A percentile compares a stretch with the other conserved stretches of the same genome.
Evolutionary conservation across 2,797 vertebrate species (phyloP).

Genomic region (Sternotherus odoratus): DNA sequence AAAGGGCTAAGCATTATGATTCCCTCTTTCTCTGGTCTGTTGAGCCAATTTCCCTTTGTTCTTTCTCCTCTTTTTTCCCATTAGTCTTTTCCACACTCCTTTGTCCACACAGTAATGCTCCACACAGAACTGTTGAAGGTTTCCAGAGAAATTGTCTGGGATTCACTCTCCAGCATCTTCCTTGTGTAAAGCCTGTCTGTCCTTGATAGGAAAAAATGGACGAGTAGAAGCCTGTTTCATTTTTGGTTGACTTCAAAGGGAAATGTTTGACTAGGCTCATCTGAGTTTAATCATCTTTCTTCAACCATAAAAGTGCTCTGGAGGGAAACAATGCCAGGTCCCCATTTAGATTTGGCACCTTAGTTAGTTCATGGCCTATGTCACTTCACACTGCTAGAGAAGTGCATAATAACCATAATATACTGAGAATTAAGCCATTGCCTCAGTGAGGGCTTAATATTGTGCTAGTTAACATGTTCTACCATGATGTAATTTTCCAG

Average conservation of each 20-base stretch:
- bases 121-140: background rate
- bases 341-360: slow-evolving; percentile 8
- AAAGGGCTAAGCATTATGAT: too few species aligned
- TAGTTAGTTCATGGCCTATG: background rate
- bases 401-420: background rate
- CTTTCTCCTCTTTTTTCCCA: background rate
- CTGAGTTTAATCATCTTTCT: background rate
- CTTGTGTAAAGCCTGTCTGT: background rate
- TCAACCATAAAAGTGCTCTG: rapidly evolving
- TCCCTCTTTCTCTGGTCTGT: too few species aligned
- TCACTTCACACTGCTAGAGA: background rate
- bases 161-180: background rate
- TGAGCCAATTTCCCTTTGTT: background rate
- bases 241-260: background rate
- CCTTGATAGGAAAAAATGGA: background rate
- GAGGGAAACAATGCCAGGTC: background rate
- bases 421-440: background rate
- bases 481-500: background rate
- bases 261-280: background rate
- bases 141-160: background rate
- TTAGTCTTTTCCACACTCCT: background rate
- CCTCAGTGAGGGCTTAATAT: background rate
- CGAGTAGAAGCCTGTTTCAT: background rate
- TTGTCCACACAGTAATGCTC: background rate
- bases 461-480: background rate